Evolutionary conservation across 1,140 invertebrate genomes (phyloP).

Genomic region (Caenorhabditis briggsae): DNA sequence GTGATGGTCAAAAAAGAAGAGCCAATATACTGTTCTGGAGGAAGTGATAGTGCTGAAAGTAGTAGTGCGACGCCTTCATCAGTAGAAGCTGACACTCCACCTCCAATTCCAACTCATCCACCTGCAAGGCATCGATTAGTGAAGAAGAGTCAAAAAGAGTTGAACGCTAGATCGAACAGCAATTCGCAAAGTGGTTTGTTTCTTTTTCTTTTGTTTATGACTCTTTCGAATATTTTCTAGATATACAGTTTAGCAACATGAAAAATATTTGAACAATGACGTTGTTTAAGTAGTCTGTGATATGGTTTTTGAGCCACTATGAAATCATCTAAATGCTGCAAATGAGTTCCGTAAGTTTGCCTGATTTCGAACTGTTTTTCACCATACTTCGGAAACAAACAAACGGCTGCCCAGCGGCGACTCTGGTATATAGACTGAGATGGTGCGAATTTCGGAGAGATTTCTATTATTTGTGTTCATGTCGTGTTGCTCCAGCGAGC

Average conservation of each 20-base stretch:
- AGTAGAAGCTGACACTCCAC: slow-evolving; percentile 39
- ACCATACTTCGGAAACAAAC: slow-evolving; percentile 15
- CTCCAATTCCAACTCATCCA: slow-evolving; percentile 40
- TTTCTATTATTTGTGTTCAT: slow-evolving; percentile 53
- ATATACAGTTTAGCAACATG: too few species aligned
- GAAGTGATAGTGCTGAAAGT: slow-evolving; percentile 50
- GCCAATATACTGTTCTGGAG: slow-evolving; percentile 32
- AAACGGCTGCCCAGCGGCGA: too few species aligned
- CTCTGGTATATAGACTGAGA: not conserved
- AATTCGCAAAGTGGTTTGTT: not conserved
- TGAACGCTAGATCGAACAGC: not conserved
- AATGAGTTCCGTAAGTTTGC: not conserved
- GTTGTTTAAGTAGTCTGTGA: not conserved
- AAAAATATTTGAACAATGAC: too few species aligned
- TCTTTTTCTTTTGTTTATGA: too few species aligned
- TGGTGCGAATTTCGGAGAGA: slow-evolving; percentile 33
- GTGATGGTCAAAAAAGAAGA: slow-evolving; percentile 35
- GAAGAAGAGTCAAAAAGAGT: slow-evolving; percentile 37
- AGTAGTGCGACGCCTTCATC: slow-evolving; percentile 40
- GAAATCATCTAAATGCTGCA: too few species aligned
- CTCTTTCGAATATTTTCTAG: not conserved
- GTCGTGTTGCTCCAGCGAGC: slow-evolving; percentile 27
- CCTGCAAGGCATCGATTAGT: slow-evolving; percentile 42
- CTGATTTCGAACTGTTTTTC: slow-evolving; percentile 3
- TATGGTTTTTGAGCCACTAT: not conserved